These are phyloP conservation scores for Tiliqua scincoides DNA, from an alignment of 2,113 vertebrate genomes.

Conservation along the genomic window DNA sequence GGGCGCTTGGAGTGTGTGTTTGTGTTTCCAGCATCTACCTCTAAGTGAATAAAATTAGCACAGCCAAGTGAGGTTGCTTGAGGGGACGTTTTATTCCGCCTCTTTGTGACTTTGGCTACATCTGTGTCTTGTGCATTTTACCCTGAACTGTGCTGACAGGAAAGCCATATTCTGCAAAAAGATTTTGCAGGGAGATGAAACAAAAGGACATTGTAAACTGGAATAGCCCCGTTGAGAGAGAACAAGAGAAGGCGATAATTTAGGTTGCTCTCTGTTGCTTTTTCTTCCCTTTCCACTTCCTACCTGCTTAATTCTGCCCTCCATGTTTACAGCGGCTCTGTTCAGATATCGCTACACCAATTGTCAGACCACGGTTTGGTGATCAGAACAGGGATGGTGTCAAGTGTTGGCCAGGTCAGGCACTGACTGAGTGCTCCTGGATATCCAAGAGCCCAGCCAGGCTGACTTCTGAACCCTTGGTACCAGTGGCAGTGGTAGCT, in stretches of 20 bases:
- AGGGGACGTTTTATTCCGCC: neutral
- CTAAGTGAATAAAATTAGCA: neutral
- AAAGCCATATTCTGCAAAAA: neutral
- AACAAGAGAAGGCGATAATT: neutral
- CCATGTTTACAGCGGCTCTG: neutral
- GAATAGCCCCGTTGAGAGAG: neutral
- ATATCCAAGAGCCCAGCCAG: too few relatives aligned
- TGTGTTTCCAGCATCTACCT: neutral
- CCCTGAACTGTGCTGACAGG: slow-evolving; percentile 8
- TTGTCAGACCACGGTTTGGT: neutral
- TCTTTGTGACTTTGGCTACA: slow-evolving; percentile 12
- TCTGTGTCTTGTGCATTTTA: neutral
- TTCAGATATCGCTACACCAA: neutral
- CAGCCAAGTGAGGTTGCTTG: neutral
- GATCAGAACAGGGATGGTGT: too few relatives aligned
- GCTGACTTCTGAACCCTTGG: too few relatives aligned
- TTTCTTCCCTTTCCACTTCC: neutral
- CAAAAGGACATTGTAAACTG: neutral
- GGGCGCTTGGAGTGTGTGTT: neutral
- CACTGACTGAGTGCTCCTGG: too few relatives aligned
- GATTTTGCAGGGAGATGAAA: slow-evolving; percentile 9
- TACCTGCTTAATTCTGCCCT: neutral
- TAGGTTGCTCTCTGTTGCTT: neutral
- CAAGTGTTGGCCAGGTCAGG: too few relatives aligned
- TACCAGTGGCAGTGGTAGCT: too few relatives aligned